Percentiles rank a stretch among this genome's conserved stretches.
Evolutionary conservation across 2,888 invertebrate genomes (phyloP).

Genomic region (Dryobotodes eremita): DNA sequence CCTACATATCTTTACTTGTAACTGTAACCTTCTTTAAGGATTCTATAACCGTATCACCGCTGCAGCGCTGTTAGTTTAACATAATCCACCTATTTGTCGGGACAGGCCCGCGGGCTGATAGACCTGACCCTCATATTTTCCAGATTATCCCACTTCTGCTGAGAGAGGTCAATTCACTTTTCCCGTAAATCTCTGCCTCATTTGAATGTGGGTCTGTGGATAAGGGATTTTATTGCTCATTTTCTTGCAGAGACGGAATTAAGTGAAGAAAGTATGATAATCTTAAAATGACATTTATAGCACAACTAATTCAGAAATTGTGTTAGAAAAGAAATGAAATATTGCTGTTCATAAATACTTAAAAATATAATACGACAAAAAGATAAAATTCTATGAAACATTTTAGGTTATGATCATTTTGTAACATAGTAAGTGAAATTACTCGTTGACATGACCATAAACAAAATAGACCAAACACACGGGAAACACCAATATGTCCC

Average conservation of each 20-base stretch:
- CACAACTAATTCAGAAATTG: no score
- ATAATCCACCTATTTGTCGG: constrained; percentile 80
- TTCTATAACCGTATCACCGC: constrained; percentile 47
- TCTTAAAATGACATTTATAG: no score
- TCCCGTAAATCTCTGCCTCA: constrained; percentile 49
- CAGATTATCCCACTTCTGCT: constrained; percentile 71
- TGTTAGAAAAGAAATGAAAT: no score
- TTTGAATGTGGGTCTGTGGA: constrained; percentile 42
- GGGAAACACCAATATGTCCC: constrained; percentile 37
- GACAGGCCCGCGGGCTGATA: constrained; percentile 64
- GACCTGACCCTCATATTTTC: constrained; percentile 73
- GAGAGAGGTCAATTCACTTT: constrained; percentile 70
- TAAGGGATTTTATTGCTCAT: constrained; percentile 22
- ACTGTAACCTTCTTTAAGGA: constrained; percentile 19
- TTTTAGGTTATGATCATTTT: no score
- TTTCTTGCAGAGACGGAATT: background rate
- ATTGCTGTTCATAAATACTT: no score
- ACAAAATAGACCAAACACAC: background rate
- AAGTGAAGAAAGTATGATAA: no score
- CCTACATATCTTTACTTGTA: constrained; percentile 31
- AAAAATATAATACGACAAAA: no score
- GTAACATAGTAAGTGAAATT: background rate
- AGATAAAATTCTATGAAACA: no score
- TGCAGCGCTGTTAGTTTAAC: constrained; percentile 73
- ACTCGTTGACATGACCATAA: constrained; percentile 9